Evolutionary conservation across 37 sponge, comb jelly and placozoan species (phyloP), one percentile per base, ranked within the genome.

Genomic region (Haliclona indistincta): DNA sequence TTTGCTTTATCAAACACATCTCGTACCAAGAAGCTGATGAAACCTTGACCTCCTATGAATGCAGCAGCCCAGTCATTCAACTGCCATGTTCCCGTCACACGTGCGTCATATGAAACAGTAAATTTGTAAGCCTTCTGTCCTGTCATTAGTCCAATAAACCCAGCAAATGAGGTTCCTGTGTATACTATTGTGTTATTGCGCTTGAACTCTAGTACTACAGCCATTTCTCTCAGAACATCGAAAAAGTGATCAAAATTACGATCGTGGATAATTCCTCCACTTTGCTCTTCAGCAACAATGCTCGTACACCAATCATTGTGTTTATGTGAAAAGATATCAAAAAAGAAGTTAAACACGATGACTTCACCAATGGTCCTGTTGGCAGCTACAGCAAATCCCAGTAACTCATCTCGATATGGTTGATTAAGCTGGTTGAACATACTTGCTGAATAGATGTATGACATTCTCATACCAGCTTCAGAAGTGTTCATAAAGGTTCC

Each of bases 191-290:
- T 91, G 5, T 91, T 91, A 25, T 52, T 52, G 13, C 72, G 45
- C 75, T 88, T 85, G 38, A 81, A 96, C 82, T 96, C 87, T 33
- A 87, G 86, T 42, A 74, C 76, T 17, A 90, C 55, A 23, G 86
- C 84, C 43, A 93, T 41, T 22, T 86, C 79, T 56, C 83, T 52
- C 8, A 96, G 89, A 38, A 79, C 19, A 20, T 61, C 66, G 7
- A 63, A 47, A 4, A 96, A 54, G 69, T 91, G 93, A 76, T 96
- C 97, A 38, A 96, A 56, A 64, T 96, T 96, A 39, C 97, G 42
- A 4, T 76, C 97, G 68, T 96, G 97, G 32, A 71, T 81, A 28
- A 96, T 82, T 0, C 56, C 60, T 25, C 96, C 96, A 23, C 83
- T 76, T 6, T 41, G 26, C 23, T 83, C 78, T 63, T 88, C 84